Evolutionary conservation across 2,888 invertebrate genomes (phyloP), one percentile per base, ranked within the genome.

Genomic region (Odiellus spinosus): DNA sequence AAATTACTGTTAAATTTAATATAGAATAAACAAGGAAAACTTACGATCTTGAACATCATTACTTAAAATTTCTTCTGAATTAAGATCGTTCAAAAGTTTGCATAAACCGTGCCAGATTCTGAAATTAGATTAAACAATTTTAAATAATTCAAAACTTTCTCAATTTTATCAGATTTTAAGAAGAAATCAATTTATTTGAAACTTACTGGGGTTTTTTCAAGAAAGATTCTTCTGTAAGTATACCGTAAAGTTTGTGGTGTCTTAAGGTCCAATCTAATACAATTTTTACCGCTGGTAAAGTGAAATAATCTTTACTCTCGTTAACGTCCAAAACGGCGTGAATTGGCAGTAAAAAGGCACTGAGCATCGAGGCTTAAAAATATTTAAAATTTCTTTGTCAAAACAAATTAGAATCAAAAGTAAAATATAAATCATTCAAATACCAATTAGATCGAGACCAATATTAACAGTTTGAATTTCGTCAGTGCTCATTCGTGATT

Each of bases 41-140:
- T 68, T 63, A 78, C 75, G 74, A 58, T 70, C 68, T 51, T 69
- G 67, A 45, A 65, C 64, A 53, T 72, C 65, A 56, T 74, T 73
- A 12, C 47, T 42, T 53, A 71, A 68, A 50, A 63, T 61, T 49
- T 72, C 60, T 45, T 63, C 68, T 49, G 38, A 38, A 14, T 14
- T 12, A 4, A 82, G 68, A 52, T 71, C 72, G 64, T 79, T 82
- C 55, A 83, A 68, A n/a, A 80, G 65, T 63, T 79, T 77, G 58
- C 81, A 80, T 44, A 83, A 68, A 61, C 82, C 80, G 8, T 78
- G 78, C 84, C 84, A 84, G 60, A 85, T 76, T 64, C 66, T 66
- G 56, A 6, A 56, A 59, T 19, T 6, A 6, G 8, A 26, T 26
- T 26, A 26, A 26, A 6, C 8, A 8, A 8, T 26, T 26, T 6